Conservation (phyloP, 2,888 invertebrate genomes). For the Hesperia comma region DNA sequence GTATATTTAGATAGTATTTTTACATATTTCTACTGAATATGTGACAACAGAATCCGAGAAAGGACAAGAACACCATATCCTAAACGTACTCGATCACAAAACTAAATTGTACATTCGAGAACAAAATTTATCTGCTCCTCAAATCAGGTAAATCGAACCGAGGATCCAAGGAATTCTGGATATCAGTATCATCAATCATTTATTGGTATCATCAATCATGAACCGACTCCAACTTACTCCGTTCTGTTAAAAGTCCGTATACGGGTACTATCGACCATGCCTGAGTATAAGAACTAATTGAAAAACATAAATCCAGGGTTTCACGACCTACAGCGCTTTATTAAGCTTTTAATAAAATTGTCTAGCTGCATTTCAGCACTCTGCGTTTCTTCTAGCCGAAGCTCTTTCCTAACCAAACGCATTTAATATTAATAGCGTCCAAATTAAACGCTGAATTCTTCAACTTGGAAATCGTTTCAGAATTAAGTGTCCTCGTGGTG, state of each 20-base stretch:
- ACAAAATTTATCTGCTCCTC: neutral
- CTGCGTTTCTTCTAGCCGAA: neutral
- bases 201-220: neutral
- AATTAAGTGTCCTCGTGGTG: too few species aligned
- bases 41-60: too few species aligned
- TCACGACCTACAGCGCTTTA: conserved; percentile 28
- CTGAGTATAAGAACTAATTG: conserved; percentile 17
- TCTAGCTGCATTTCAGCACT: conserved; percentile 21
- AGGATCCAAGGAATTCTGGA: neutral
- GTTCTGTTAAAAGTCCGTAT: neutral
- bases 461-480: too few species aligned
- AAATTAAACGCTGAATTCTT: neutral
- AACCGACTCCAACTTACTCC: neutral
- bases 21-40: too few species aligned
- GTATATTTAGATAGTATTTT: too few species aligned
- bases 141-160: neutral
- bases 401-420: conserved; percentile 1
- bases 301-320: conserved; percentile 26
- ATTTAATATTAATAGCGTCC: neutral
- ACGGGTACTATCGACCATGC: neutral
- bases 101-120: too few species aligned
- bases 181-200: neutral
- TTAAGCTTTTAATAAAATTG: conserved; percentile 35
- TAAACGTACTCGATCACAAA: too few species aligned
- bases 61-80: too few species aligned